phyloP scores from a whole-genome alignment of 2,113 vertebrate species.

The Ceyx cyanopectus region DNA sequence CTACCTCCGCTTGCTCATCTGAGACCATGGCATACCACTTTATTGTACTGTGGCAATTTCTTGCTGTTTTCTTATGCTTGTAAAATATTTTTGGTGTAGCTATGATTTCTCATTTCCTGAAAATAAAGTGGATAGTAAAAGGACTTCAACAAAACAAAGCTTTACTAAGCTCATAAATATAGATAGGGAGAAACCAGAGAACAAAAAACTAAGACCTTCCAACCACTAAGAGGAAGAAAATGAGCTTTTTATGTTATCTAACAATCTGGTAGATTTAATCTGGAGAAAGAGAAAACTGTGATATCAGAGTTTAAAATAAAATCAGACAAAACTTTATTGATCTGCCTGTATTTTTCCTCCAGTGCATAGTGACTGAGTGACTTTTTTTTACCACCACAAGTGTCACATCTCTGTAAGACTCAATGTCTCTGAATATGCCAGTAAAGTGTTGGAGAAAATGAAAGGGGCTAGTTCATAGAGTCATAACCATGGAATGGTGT shows the following conservation, averaged over 20 bases:
- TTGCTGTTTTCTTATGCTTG: not conserved
- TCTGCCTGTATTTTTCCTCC: not conserved
- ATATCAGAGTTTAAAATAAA: not conserved
- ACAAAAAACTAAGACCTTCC: not conserved
- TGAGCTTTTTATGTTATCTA: not conserved
- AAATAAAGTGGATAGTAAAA: not conserved
- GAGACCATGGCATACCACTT: not conserved
- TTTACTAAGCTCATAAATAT: not conserved
- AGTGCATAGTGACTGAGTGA: fast-evolving
- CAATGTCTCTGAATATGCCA: not conserved
- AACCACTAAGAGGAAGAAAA: not conserved
- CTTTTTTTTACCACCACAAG: not conserved
- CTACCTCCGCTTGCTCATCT: not conserved
- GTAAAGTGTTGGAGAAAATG: not conserved
- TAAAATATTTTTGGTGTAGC: not conserved
- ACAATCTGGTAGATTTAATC: not conserved
- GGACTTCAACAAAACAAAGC: not conserved
- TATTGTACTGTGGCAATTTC: not conserved
- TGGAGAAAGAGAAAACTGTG: not conserved
- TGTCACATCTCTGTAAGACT: not conserved
- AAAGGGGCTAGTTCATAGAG: not conserved
- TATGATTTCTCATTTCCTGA: not conserved
- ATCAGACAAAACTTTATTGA: not conserved
- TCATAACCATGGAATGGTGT: not conserved
- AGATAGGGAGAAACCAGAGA: not conserved